Percentiles rank a stretch among this genome's conserved stretches.
phyloP scores from a whole-genome alignment of 2,113 vertebrate genomes.

The Sturnira hondurensis region DNA sequence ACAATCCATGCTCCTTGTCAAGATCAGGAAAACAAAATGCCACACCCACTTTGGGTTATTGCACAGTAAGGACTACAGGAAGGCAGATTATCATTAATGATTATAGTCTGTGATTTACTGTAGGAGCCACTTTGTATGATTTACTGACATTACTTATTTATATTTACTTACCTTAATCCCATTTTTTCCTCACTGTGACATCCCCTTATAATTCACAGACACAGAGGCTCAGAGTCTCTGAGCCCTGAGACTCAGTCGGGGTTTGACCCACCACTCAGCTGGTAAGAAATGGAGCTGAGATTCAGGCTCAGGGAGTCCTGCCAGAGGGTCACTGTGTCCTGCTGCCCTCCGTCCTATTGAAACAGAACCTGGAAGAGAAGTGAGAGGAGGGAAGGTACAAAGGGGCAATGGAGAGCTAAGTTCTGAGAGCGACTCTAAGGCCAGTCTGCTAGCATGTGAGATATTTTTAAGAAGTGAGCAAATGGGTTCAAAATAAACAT shows the following conservation, averaged over 20 bases:
- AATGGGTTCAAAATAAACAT: neutral
- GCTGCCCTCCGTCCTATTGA: neutral
- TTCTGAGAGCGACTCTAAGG: neutral
- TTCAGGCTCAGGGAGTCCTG: neutral
- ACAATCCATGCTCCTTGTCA: neutral
- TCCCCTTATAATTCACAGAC: neutral
- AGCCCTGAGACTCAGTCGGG: neutral
- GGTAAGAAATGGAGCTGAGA: neutral
- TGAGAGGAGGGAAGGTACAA: neutral
- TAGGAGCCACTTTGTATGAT: neutral
- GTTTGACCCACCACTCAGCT: neutral
- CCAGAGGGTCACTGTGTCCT: neutral
- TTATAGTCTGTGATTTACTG: neutral
- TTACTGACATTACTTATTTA: neutral
- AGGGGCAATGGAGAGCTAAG: neutral
- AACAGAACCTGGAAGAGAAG: neutral
- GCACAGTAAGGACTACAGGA: neutral
- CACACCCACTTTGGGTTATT: neutral
- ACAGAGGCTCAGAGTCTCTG: too few relatives aligned
- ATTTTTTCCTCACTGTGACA: neutral
- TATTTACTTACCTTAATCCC: neutral
- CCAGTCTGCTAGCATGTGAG: neutral
- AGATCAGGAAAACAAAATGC: slow-evolving; percentile 10
- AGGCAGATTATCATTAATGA: neutral
- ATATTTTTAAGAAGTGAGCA: neutral